Evolutionary conservation across 2,888 invertebrate species (phyloP), one percentile per base, ranked within the genome.

Genomic region (Alloplasta piceator): DNA sequence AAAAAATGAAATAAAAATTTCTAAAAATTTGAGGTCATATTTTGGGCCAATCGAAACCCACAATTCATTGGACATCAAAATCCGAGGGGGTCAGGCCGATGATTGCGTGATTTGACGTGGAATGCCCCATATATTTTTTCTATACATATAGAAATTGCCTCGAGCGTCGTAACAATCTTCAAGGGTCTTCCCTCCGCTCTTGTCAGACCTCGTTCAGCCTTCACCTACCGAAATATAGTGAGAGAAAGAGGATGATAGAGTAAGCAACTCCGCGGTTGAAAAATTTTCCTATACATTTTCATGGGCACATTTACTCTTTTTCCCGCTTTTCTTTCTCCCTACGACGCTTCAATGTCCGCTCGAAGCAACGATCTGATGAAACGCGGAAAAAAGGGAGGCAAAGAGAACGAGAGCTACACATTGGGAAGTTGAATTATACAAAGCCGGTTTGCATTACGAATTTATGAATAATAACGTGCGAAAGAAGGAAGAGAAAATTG

Each of bases 121-220:
- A n/a, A n/a, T n/a, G n/a, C n/a, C n/a, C n/a, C n/a, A 58, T 26
- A 9, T n/a, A 9, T 63, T 63, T 63, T 63, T 16, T 14, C 66
- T 61, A n/a, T 52, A 48, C 39, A 6, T 61, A 50, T 78, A 73
- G 56, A 73, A 63, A 73, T 55, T 63, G 68, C 72, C 72, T 38
- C 48, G n/a, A 68, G 77, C 63, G 43, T 77, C 68, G 77, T 80
- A 77, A 77, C 70, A 77, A 80, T 75, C 73, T 68, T 73, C 77
- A 56, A 77, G 80, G 36, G 58, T 43, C 43, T 55, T 38, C 16
- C 36, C 26, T 41, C 41, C 14, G 50, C 39, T 26, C 26, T 26
- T 26, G 26, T 26, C 39, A 43, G 58, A 58, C 39, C 50, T 58
- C 55, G 66, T 70, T 52, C 55, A 70, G 68, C 64, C 73, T 73